A percentile compares a stretch with the other conserved stretches of the same genome.
phyloP scores from a whole-genome alignment of 2,113 vertebrate genomes.

The Crocuta crocuta region DNA sequence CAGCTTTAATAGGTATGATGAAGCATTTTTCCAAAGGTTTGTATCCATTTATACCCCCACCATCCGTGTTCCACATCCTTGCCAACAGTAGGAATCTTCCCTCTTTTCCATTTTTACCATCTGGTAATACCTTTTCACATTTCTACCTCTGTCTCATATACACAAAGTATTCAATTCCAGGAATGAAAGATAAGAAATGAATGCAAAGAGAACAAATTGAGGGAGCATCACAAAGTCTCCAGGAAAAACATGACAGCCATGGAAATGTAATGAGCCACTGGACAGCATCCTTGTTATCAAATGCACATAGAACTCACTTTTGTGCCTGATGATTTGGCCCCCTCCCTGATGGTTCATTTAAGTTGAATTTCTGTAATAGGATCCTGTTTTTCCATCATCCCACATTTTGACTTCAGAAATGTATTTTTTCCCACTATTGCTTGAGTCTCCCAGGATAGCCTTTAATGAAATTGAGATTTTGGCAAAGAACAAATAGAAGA shows the following conservation, averaged over 20 bases:
- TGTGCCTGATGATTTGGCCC: not conserved
- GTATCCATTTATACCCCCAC: not conserved
- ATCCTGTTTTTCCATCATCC: slow-evolving; percentile 49
- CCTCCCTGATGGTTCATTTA: not conserved
- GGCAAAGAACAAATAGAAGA: slow-evolving; percentile 53
- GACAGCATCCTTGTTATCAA: not conserved
- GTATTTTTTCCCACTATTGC: slow-evolving; percentile 57
- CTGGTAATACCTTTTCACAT: not conserved
- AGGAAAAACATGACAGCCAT: not conserved
- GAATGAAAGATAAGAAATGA: not conserved
- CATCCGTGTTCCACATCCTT: not conserved
- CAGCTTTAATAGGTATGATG: not conserved
- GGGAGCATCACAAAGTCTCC: not conserved
- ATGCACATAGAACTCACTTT: not conserved
- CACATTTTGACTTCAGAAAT: slow-evolving; percentile 57
- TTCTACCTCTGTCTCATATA: not conserved
- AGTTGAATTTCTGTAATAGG: slow-evolving; percentile 36
- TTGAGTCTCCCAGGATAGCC: slow-evolving; percentile 36
- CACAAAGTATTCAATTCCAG: not conserved
- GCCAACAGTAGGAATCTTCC: not conserved
- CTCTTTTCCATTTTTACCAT: not conserved
- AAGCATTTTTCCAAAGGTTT: not conserved
- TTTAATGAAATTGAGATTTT: slow-evolving; percentile 59
- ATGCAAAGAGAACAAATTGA: not conserved
- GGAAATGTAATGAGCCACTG: not conserved